A percentile compares a stretch with the other conserved stretches of the same genome.
These are phyloP conservation scores for Hyperoplus lanceolatus DNA, from an alignment of 2,797 vertebrate genomes.

Conservation along the genomic window DNA sequence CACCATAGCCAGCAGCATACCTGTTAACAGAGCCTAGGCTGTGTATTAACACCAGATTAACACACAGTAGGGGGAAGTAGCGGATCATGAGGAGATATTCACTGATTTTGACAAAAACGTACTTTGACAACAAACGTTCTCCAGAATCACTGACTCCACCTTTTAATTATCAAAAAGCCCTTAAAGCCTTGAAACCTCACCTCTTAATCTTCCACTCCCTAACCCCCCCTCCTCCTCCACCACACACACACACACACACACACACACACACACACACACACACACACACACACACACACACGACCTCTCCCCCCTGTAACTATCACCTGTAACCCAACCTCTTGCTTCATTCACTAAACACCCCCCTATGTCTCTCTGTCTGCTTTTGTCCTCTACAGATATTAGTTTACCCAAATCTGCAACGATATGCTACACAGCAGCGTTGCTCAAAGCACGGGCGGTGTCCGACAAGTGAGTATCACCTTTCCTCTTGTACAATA, in stretches of 20 bases:
- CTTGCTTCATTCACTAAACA: neutral
- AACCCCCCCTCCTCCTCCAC: neutral
- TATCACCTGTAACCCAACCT: slow-evolving; percentile 44
- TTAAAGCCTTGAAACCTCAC: slow-evolving; percentile 40
- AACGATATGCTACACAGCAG: slow-evolving; percentile 99
- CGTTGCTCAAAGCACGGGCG: slow-evolving; percentile 97
- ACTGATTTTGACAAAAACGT: too few species aligned
- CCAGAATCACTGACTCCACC: too few species aligned
- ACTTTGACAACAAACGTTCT: too few species aligned
- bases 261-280: too few species aligned
- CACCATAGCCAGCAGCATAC: too few species aligned
- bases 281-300: too few species aligned
- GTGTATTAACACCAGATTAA: too few species aligned
- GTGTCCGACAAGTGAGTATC: slow-evolving; percentile 98
- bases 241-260: too few species aligned
- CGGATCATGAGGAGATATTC: too few species aligned
- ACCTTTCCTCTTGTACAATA: slow-evolving; percentile 13
- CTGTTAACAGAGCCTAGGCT: too few species aligned
- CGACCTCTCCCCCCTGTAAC: neutral
- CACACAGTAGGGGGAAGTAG: too few species aligned
- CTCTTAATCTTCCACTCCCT: slow-evolving; percentile 2
- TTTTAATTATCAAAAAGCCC: neutral
- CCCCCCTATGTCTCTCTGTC: slow-evolving; percentile 1
- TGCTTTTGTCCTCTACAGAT: slow-evolving; percentile 88
- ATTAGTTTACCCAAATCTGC: slow-evolving; percentile 99